Conservation (phyloP, 2,797 vertebrate genomes). For the Tokudaia tokunoshimensis region DNA sequence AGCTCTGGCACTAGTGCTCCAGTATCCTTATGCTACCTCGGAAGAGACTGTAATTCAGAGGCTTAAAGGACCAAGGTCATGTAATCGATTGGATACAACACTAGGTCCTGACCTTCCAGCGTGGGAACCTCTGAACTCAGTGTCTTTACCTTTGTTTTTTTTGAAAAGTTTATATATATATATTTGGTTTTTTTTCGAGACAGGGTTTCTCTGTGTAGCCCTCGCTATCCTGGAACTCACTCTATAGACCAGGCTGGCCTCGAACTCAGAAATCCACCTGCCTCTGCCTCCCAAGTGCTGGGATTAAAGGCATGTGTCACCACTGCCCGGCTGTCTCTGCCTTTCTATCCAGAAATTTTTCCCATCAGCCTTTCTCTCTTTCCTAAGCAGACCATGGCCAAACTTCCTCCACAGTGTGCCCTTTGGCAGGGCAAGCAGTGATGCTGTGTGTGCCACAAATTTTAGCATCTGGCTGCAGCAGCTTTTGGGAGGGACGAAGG, state of each 20-base stretch:
- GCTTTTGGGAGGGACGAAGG: neutral
- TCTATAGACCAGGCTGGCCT: too few relatives aligned
- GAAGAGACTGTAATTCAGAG: neutral
- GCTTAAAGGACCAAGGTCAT: neutral
- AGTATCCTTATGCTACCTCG: neutral
- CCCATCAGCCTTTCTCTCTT: neutral
- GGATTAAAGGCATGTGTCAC: too few relatives aligned
- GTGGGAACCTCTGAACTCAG: neutral
- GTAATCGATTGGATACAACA: neutral
- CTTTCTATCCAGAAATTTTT: neutral
- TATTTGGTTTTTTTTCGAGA: too few relatives aligned
- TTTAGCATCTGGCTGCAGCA: neutral
- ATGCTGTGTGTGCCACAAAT: neutral
- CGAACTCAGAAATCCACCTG: too few relatives aligned
- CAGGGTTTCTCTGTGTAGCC: too few relatives aligned
- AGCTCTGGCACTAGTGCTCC: neutral
- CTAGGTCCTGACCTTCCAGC: neutral
- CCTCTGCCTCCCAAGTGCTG: too few relatives aligned
- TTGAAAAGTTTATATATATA: too few relatives aligned
- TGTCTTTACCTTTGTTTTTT: rapidly evolving
- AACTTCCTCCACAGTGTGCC: neutral
- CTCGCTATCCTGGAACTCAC: too few relatives aligned
- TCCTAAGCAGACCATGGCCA: neutral
- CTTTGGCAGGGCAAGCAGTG: neutral
- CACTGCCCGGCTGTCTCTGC: rapidly evolving